These are phyloP conservation scores for Phengaris arion DNA, from an alignment of 2,888 invertebrate genomes.

Conservation along the genomic window DNA sequence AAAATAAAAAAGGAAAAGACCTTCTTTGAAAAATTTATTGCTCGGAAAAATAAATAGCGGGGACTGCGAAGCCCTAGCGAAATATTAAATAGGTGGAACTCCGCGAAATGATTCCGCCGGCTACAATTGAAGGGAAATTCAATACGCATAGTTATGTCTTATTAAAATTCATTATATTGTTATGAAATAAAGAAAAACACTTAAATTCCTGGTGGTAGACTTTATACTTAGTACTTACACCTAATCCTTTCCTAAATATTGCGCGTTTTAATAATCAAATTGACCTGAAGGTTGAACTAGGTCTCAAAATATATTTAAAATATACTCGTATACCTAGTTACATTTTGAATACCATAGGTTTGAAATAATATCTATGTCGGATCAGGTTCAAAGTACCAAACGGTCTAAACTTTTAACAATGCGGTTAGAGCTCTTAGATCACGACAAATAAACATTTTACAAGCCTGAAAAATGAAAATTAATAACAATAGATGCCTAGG, in stretches of 20 bases:
- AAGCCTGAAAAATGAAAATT: too few relatives aligned
- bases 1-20: slow-evolving; percentile 7
- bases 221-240: too few relatives aligned
- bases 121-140: neutral
- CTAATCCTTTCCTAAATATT: too few relatives aligned
- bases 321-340: too few relatives aligned
- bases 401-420: slow-evolving; percentile 13
- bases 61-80: slow-evolving; percentile 10
- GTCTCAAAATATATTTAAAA: too few relatives aligned
- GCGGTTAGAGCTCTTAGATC: neutral
- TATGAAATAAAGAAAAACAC: too few relatives aligned
- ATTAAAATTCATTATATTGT: too few relatives aligned
- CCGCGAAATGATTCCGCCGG: neutral
- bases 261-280: too few relatives aligned
- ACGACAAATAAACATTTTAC: too few relatives aligned
- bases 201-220: too few relatives aligned
- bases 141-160: neutral
- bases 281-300: too few relatives aligned
- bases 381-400: neutral
- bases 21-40: slow-evolving; percentile 12
- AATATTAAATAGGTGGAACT: slow-evolving; percentile 17
- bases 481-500: too few relatives aligned
- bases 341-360: neutral
- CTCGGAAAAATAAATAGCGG: neutral
- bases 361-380: neutral